Conservation (phyloP, 2,797 vertebrate species). For the Alfaro cultratus region DNA sequence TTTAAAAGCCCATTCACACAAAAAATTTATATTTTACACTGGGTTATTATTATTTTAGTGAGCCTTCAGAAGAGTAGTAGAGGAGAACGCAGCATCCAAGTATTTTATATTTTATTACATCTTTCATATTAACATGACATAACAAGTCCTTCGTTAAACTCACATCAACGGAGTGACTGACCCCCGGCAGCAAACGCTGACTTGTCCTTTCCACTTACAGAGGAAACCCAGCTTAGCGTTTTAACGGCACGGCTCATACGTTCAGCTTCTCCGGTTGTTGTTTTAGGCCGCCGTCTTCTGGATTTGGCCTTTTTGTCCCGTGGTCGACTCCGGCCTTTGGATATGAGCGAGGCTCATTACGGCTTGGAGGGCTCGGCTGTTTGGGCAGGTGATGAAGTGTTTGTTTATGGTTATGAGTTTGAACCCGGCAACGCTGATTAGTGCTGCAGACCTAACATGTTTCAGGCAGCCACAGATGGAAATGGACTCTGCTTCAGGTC, state of each 20-base stretch:
- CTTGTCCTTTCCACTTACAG: slow-evolving; percentile 74
- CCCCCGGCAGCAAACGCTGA: slow-evolving; percentile 60
- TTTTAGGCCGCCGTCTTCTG: slow-evolving; percentile 65
- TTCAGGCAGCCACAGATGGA: slow-evolving; percentile 60
- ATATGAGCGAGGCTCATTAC: slow-evolving; percentile 72
- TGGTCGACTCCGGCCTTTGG: slow-evolving; percentile 57
- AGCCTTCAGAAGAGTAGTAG: neutral
- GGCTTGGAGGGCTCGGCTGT: slow-evolving; percentile 73
- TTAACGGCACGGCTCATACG: slow-evolving; percentile 64
- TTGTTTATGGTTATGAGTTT: slow-evolving; percentile 82
- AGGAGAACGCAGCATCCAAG: slow-evolving; percentile 20
- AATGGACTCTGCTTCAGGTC: slow-evolving; percentile 39
- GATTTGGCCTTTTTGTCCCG: slow-evolving; percentile 58
- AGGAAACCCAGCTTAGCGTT: slow-evolving; percentile 39
- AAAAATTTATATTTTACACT: slow-evolving; percentile 26
- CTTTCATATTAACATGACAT: slow-evolving; percentile 55
- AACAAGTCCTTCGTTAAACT: slow-evolving; percentile 60
- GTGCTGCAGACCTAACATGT: slow-evolving; percentile 69
- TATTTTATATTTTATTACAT: slow-evolving; percentile 56
- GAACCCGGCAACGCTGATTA: slow-evolving; percentile 76
- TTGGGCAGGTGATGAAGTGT: slow-evolving; percentile 79
- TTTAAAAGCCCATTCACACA: slow-evolving; percentile 32
- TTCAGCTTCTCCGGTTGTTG: slow-evolving; percentile 66
- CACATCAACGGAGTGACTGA: slow-evolving; percentile 59
- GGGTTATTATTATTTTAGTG: slow-evolving; percentile 17